These are phyloP conservation scores for Pogonomyrmex californicus DNA, from an alignment of 1,140 invertebrate genomes.

Conservation along the genomic window DNA sequence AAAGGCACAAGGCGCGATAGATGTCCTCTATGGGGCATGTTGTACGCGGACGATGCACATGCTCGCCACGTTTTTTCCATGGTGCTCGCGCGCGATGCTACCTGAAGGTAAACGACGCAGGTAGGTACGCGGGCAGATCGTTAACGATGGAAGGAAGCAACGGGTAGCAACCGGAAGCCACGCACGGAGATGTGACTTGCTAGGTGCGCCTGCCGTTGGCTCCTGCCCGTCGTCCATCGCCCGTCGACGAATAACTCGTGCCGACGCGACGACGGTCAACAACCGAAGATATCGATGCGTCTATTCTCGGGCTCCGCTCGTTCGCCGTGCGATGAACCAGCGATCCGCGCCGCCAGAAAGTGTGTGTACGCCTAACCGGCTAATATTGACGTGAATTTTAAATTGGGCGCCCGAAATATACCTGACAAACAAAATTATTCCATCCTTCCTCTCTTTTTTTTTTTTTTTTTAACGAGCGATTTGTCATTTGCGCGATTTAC, in stretches of 20 bases:
- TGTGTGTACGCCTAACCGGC: constrained; percentile 2
- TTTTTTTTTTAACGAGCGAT: background rate
- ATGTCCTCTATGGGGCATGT: background rate
- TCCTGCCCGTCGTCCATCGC: constrained; percentile 9
- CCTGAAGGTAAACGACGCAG: constrained; percentile 54
- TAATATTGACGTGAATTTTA: constrained; percentile 54
- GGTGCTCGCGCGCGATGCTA: constrained; percentile 48
- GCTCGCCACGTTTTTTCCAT: constrained; percentile 43
- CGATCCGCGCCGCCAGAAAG: constrained; percentile 1
- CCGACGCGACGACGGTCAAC: constrained; percentile 56
- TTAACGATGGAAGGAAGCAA: constrained; percentile 84
- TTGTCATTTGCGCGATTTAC: background rate
- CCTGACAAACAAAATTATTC: background rate
- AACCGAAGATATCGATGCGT: constrained; percentile 58
- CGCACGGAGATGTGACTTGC: constrained; percentile 84
- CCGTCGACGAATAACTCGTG: constrained; percentile 42
- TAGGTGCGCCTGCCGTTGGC: constrained; percentile 26
- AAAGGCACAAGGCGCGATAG: background rate
- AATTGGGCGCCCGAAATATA: constrained; percentile 33
- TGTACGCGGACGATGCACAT: constrained; percentile 19
- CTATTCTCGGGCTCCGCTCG: constrained; percentile 54
- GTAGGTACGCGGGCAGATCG: constrained; percentile 69
- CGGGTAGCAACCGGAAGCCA: constrained; percentile 82
- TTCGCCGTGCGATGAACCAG: constrained; percentile 44
- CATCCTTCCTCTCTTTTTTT: background rate